Percentiles rank a stretch among this genome's conserved stretches.
Conservation (phyloP, 2,888 invertebrate genomes). For the Neoitamus cyanurus region DNA sequence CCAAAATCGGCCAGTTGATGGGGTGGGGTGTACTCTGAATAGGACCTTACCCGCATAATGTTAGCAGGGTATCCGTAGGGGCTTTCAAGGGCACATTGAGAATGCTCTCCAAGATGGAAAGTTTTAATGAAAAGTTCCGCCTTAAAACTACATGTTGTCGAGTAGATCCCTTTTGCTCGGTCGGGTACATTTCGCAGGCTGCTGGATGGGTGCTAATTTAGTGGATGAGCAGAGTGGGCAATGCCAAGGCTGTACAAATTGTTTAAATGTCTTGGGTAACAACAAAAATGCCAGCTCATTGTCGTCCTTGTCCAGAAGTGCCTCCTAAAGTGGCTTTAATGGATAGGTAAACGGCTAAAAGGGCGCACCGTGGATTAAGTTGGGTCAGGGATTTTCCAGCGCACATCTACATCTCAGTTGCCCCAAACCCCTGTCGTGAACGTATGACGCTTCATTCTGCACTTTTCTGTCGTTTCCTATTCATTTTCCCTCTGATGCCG, state of each 20-base stretch:
- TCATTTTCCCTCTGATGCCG: not conserved
- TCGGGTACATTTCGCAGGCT: not conserved
- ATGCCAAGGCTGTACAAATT: conserved; percentile 9
- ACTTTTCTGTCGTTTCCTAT: not conserved
- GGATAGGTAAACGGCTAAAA: conserved; percentile 33
- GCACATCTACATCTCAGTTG: not conserved
- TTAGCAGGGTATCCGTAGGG: not conserved
- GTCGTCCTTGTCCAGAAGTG: conserved; percentile 6
- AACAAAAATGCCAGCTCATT: conserved; percentile 7
- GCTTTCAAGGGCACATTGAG: not conserved
- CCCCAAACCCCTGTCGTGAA: not conserved
- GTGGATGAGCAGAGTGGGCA: not conserved
- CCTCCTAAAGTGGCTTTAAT: conserved; percentile 15
- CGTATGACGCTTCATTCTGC: not conserved
- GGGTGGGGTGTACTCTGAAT: not conserved
- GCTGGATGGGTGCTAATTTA: not conserved
- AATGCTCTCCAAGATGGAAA: not conserved
- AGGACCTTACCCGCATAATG: not conserved
- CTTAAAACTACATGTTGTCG: conserved; percentile 7
- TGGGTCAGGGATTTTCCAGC: conserved; percentile 29
- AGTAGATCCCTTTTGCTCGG: not conserved
- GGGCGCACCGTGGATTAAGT: not conserved
- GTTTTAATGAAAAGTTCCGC: conserved; percentile 17
- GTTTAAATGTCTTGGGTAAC: not conserved
- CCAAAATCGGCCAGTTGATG: not conserved